These are phyloP conservation scores for Gymnoscopelus braueri DNA, from an alignment of 2,797 vertebrate species.

Conservation along the genomic window DNA sequence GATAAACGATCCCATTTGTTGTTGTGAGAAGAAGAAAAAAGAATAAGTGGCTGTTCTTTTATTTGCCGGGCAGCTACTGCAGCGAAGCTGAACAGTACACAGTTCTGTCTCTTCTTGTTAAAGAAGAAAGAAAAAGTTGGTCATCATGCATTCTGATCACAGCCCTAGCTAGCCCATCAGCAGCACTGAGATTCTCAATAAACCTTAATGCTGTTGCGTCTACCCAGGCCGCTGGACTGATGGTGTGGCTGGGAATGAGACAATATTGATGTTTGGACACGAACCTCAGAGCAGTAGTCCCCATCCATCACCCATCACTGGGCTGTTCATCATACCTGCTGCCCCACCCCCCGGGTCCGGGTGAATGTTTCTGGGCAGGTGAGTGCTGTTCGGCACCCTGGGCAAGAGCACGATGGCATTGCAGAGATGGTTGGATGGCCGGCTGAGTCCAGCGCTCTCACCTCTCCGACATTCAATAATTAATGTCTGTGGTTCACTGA, in stretches of 20 bases:
- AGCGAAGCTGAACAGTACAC: not conserved
- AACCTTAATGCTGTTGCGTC: conserved; percentile 29
- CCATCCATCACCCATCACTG: conserved; percentile 54
- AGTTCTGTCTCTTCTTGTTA: not conserved
- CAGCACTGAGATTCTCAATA: conserved; percentile 21
- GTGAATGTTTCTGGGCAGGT: conserved; percentile 48
- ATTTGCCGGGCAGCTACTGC: conserved; percentile 21
- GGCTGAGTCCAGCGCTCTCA: conserved; percentile 22
- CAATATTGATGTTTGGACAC: conserved; percentile 51
- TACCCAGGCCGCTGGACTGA: conserved; percentile 16
- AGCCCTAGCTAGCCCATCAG: not conserved
- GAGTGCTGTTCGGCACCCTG: conserved; percentile 18
- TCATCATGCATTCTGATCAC: conserved; percentile 4
- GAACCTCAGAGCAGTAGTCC: conserved; percentile 14
- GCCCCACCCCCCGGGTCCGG: conserved; percentile 28
- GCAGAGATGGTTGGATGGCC: conserved; percentile 46
- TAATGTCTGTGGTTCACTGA: conserved; percentile 26
- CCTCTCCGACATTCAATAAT: conserved; percentile 43
- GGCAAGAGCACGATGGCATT: conserved; percentile 28
- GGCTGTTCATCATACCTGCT: conserved; percentile 46
- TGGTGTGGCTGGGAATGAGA: conserved; percentile 29
- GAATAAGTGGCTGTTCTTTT: conserved; percentile 8
- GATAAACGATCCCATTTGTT: conserved; percentile 38
- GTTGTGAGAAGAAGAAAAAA: conserved; percentile 26
- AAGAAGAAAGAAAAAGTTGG: not conserved